Base-by-base conservation (phyloP, 2,888 invertebrate species). In the Subacronicta megacephala region DNA sequence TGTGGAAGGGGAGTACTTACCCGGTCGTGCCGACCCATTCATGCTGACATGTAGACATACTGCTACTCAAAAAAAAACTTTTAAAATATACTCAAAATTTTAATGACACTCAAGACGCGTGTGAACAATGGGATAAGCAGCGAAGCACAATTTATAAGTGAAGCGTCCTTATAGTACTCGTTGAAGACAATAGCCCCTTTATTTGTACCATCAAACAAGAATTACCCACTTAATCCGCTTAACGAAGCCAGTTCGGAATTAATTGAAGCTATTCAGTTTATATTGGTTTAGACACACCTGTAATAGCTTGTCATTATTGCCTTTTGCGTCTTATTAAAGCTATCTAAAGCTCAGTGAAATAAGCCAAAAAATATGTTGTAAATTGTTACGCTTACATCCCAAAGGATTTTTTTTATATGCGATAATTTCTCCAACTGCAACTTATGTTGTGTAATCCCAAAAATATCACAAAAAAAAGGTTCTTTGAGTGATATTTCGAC, bases 151-250 rank as follows among this genome's bases (percentile, higher is more conserved):
- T 51, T 66, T 52, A 56, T 70, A 41, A 37, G 37, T 37, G 23
- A 64, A 43, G 37, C 63, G 33, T 40, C 13, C 43, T 54, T 47
- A 70, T n/a, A 29, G 54, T 42, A 17, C 42, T 51, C 50, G 17
- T 51, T 50, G 47, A 67, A 58, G 57, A 68, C 56, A 72, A 72
- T 56, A 20, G 47, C 51, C 64, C 61, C 60, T 62, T 75, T 62
- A 72, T 31, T 45, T 47, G 56, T 38, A 51, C 54, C 62, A 76
- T 68, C 62, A 76, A 76, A 75, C 73, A 68, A 61, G 60, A 74
- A 74, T 74, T 72, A 76, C 56, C 44, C 44, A 65, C 56, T 68
- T 68, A 68, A 76, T 72, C 58, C 43, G 17, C 47, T 52, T 47
- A 44, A 51, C 53, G 57, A 54, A 65, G 59, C 69, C 66, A 60